phyloP scores from a whole-genome alignment of 2,888 invertebrate species.

The Syritta pipiens region DNA sequence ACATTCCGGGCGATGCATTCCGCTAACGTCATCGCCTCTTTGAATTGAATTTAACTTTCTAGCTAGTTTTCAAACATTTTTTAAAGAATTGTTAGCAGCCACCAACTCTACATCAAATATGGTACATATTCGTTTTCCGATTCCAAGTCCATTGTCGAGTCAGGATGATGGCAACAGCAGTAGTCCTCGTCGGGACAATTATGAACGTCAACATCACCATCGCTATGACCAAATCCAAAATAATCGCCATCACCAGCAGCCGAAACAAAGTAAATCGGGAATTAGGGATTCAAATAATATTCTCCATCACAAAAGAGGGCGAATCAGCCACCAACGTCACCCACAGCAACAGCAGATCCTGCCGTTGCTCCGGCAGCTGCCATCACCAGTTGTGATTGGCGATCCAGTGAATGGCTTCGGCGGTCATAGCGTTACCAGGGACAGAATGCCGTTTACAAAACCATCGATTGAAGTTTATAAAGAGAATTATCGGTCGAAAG shows the following conservation, averaged over 20 bases:
- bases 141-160: constrained; percentile 14
- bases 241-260: constrained; percentile 44
- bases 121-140: constrained; percentile 67
- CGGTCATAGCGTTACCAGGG: background rate
- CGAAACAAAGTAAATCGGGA: constrained; percentile 57
- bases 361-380: constrained; percentile 17
- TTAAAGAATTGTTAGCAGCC: background rate
- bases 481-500: constrained; percentile 71
- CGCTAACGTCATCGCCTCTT: too few relatives aligned
- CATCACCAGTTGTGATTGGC: constrained; percentile 59
- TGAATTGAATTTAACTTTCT: constrained; percentile 26
- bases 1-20: background rate
- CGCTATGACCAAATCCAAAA: constrained; percentile 49
- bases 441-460: constrained; percentile 55
- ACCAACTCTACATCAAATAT: constrained; percentile 31
- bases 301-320: constrained; percentile 7
- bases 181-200: constrained; percentile 25
- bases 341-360: constrained; percentile 15
- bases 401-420: constrained; percentile 13
- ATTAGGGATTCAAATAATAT: constrained; percentile 53
- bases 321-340: background rate
- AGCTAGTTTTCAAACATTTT: background rate
- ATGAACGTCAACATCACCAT: constrained; percentile 44
- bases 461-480: constrained; percentile 57
- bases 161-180: constrained; percentile 18